Percentiles rank a stretch among this genome's conserved stretches.
Conservation (phyloP, 1,140 invertebrate species). For the Caerostris extrusa region DNA sequence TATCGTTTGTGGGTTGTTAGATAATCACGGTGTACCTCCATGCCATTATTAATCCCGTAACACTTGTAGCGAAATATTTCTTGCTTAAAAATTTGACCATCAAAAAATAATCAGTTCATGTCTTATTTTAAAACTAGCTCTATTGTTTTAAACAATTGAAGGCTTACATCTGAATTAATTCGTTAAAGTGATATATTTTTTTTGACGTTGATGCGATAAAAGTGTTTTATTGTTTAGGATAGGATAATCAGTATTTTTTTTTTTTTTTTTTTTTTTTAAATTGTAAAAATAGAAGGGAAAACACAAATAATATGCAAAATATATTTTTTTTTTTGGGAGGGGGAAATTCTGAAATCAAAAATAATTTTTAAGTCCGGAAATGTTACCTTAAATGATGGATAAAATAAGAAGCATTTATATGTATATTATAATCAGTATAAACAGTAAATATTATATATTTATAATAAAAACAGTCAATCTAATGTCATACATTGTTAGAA, state of each 20-base stretch:
- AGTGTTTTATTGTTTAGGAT: not conserved
- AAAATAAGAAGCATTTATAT: too few relatives aligned
- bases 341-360: too few relatives aligned
- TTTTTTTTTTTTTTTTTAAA: too few relatives aligned
- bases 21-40: not conserved
- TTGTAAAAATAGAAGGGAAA: too few relatives aligned
- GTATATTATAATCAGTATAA: too few relatives aligned
- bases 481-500: too few relatives aligned
- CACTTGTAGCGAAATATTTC: not conserved
- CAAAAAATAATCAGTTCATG: not conserved
- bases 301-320: too few relatives aligned
- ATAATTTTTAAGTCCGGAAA: too few relatives aligned
- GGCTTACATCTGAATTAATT: not conserved
- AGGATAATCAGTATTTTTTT: not conserved
- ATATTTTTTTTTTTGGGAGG: too few relatives aligned
- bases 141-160: conserved; percentile 9
- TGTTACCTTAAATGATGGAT: too few relatives aligned
- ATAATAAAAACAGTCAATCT: too few relatives aligned
- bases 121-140: not conserved
- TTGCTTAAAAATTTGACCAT: not conserved
- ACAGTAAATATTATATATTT: too few relatives aligned
- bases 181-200: not conserved
- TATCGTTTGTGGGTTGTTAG: not conserved
- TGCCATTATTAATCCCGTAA: not conserved
- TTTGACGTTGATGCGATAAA: not conserved